Base-by-base conservation (phyloP, 1,140 invertebrate genomes). In the Drosophila leontia region DNA sequence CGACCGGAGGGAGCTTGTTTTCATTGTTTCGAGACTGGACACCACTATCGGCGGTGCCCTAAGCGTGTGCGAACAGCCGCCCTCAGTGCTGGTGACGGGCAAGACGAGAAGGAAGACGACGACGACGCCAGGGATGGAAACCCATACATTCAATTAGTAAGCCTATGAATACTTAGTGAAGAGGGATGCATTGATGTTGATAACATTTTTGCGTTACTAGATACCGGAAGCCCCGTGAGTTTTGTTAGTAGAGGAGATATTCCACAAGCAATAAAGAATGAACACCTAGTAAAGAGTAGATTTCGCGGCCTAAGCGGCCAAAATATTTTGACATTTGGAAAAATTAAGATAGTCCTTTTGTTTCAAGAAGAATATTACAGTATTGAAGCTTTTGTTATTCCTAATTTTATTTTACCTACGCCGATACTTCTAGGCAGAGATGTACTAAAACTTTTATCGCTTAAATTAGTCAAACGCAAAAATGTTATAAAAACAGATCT, bases 141-240 rank as follows among this genome's bases (percentile, higher is more conserved):
- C 9, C 9, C 23, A 8, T 51, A 12, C 7, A 51, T 12, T 32
- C 26, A 32, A 51, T 7, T 51, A 51, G 48, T 17, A 32, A 32
- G 12, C 5, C 29, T 51, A 51, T 4, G 26, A 51, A 3, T 51
- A 17, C 11, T 3, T 17, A 32, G 26, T 32, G 5, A 32, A n/a
- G 26, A 12, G 48, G 26, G 26, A 51, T 32, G 48, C 26, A 51
- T 51, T 32, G 48, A 32, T 51, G 32, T 17, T 51, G 7, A 17
- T 17, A 17, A 32, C n/a, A 32, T 32, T 32, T 51, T 50, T 50
- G 26, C 26, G 9, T 50, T 29, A 50, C 26, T 50, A 50, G 48
- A 26, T 17, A 32, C 23, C 26, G 48, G 48, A n/a, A 50, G 48
- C 8, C 48, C 26, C 4, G 48, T 29, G 8, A 29, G 48, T 5